Evolutionary conservation across 2,113 vertebrate species (phyloP), one percentile per base, ranked within the genome.

Genomic region (Salvelinus namaycush): DNA sequence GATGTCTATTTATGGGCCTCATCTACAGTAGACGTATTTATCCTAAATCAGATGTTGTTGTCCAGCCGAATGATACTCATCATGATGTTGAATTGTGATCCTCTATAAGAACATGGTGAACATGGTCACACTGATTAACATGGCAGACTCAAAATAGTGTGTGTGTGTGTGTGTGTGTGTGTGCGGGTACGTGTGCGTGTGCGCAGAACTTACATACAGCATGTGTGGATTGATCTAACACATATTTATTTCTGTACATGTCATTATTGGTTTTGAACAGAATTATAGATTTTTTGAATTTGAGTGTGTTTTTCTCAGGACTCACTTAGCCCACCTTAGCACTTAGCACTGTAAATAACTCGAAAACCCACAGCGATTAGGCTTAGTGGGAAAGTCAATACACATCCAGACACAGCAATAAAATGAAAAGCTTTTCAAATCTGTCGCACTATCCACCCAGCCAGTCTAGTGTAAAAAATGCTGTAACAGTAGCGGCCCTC

Each of bases 51-150:
- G 5, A 39, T 34, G 20, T 39, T 68, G 27, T 34, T 54, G 51
- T 54, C 51, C 51, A 68, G 31, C 67, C 67, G 39, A 68, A 68
- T 34, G 59, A 62, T 22, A 62, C 11, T 62, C 59, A 62, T 62
- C 59, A 24, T 11, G 2, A 39, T 39, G 31, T 31, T 68, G 14
- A 34, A 20, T 39, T 13, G 31, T 13, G 67, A 39, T 39, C 31
- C 4, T 68, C 31, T 68, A 16, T 68, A 3, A 7, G 18, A 20
- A 18, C 49, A 51, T 51, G 27, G 16, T 68, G 29, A 68, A 68
- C 31, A n/a, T 68, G 31, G 27, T 34, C 14, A 20, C 16, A 5
- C 14, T 68, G 66, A 68, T 68, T 68, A 34, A 68, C 12, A 54
- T 54, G 51, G 14, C 12, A 54, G 49, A 54, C 49, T 54, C 16